These are phyloP conservation scores for Nylanderia fulva DNA, from an alignment of 1,140 invertebrate genomes.

Conservation along the genomic window DNA sequence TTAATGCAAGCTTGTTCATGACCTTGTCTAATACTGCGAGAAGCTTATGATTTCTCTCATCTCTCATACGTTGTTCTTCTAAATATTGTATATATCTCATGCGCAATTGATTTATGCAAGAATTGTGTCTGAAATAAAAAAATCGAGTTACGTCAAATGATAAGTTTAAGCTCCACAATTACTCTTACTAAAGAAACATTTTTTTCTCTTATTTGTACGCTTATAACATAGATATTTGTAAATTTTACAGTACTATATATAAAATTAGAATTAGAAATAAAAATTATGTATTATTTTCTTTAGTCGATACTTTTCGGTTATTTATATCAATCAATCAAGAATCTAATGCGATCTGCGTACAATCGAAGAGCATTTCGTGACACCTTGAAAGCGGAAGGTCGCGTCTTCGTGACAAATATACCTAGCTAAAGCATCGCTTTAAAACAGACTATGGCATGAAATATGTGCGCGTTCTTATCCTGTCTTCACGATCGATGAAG, in stretches of 20 bases:
- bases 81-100: slow-evolving; percentile 88
- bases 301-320: not conserved
- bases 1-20: slow-evolving; percentile 86
- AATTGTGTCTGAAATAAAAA: slow-evolving; percentile 79
- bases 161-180: not conserved
- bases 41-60: slow-evolving; percentile 88
- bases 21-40: slow-evolving; percentile 87
- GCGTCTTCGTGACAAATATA: not conserved
- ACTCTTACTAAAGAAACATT: not conserved
- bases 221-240: not conserved
- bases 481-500: slow-evolving; percentile 51
- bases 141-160: not conserved
- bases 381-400: slow-evolving; percentile 34
- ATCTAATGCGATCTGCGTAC: not conserved
- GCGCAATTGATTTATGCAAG: slow-evolving; percentile 85
- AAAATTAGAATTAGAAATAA: not conserved
- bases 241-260: not conserved
- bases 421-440: not conserved
- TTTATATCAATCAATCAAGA: not conserved
- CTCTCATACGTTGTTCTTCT: slow-evolving; percentile 87
- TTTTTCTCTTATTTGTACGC: not conserved
- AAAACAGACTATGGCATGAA: slow-evolving; percentile 43
- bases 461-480: slow-evolving; percentile 3
- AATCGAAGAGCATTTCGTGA: slow-evolving; percentile 52
- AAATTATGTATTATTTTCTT: not conserved